Conservation (phyloP, 2,888 invertebrate species). For the Diachrysia chrysitis region DNA sequence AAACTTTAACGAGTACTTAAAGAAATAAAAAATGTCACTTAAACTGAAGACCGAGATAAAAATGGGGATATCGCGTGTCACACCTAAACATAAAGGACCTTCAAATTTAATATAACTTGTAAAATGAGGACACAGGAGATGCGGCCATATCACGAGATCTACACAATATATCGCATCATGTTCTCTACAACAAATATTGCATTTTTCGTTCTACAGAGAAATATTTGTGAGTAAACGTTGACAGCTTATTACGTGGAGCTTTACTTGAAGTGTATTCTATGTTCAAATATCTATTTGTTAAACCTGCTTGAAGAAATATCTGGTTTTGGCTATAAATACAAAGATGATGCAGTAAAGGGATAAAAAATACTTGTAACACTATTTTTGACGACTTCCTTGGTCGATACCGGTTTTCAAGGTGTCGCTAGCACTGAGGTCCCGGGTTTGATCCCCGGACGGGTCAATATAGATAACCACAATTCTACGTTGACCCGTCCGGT, state of each 20-base stretch:
- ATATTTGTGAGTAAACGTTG: conserved; percentile 26
- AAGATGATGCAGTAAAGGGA: too few species aligned
- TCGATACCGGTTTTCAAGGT: too few species aligned
- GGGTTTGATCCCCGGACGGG: too few species aligned
- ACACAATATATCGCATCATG: conserved; percentile 19
- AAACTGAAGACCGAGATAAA: conserved; percentile 35
- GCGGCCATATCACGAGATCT: conserved; percentile 36
- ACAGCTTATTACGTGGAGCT: conserved; percentile 27
- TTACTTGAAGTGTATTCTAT: conserved; percentile 14
- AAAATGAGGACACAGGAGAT: conserved; percentile 46
- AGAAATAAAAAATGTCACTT: conserved; percentile 44
- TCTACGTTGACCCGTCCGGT: too few species aligned
- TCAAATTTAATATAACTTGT: conserved; percentile 49
- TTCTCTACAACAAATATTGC: conserved; percentile 20
- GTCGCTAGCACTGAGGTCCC: too few species aligned
- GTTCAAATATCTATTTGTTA: neutral
- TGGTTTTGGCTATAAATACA: neutral
- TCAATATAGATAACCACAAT: too few species aligned
- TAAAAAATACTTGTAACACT: too few species aligned
- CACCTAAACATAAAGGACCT: conserved; percentile 34
- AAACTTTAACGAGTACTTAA: conserved; percentile 39
- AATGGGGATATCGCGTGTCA: conserved; percentile 54
- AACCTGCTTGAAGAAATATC: neutral
- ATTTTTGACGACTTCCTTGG: too few species aligned
- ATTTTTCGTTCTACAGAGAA: conserved; percentile 30